phyloP scores from a whole-genome alignment of 2,797 vertebrate species.

The Remorina albescens region DNA sequence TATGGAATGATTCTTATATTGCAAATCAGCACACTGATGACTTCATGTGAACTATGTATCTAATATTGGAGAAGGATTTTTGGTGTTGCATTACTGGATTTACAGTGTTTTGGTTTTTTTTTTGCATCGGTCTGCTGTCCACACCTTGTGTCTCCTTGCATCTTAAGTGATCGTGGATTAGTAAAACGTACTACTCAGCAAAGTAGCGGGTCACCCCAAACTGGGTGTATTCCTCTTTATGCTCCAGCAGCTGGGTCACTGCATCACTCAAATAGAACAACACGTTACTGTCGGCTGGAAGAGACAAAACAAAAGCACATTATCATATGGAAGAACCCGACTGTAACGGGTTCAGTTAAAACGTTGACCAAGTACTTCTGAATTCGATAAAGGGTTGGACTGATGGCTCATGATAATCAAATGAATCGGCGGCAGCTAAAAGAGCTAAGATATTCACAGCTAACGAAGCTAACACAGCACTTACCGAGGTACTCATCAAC shows the following conservation, averaged over 20 bases:
- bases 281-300: constrained; percentile 90
- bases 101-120: no score
- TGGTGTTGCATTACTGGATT: background rate
- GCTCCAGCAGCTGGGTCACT: constrained; percentile 90
- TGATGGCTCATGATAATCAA: background rate
- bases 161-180: no score
- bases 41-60: background rate
- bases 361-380: background rate
- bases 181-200: constrained; percentile 93
- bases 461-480: constrained; percentile 39
- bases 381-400: background rate
- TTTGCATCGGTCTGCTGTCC: background rate
- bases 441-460: background rate
- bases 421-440: background rate
- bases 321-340: background rate
- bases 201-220: constrained; percentile 94
- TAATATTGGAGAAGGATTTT: background rate
- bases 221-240: constrained; percentile 93
- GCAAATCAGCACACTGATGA: background rate
- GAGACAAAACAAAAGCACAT: constrained; percentile 10
- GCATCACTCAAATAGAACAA: constrained; percentile 95
- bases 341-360: background rate
- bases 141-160: no score
- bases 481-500: constrained; percentile 84
- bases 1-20: background rate